Conservation (phyloP, 2,113 vertebrate species). For the Rhinolophus ferrumequinum region DNA sequence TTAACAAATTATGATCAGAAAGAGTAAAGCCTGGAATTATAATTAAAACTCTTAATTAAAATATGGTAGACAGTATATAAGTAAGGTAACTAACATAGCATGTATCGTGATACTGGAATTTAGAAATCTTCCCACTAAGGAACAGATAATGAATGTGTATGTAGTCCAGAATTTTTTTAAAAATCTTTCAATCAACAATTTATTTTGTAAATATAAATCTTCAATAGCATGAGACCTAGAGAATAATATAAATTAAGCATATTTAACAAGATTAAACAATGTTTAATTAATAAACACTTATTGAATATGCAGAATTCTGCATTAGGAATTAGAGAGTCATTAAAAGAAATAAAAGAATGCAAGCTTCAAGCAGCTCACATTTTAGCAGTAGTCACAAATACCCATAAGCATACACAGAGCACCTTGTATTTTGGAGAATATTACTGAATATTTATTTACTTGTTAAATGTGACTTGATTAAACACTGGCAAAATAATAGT, state of each 20-base stretch:
- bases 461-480: neutral
- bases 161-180: neutral
- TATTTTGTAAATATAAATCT: neutral
- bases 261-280: neutral
- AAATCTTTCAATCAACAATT: neutral
- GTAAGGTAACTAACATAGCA: neutral
- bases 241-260: neutral
- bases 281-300: neutral
- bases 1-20: neutral
- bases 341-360: neutral
- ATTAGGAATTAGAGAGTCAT: neutral
- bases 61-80: neutral
- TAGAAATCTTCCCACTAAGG: neutral
- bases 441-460: neutral
- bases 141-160: neutral
- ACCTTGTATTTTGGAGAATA: neutral
- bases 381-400: neutral
- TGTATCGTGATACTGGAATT: neutral
- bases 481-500: neutral
- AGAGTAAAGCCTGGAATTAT: neutral
- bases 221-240: neutral
- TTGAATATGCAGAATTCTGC: neutral
- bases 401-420: neutral
- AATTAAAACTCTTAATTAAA: conserved; percentile 35
- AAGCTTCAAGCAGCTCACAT: neutral